phyloP scores from a whole-genome alignment of 2,888 invertebrate species.

The Sycophila texana region DNA sequence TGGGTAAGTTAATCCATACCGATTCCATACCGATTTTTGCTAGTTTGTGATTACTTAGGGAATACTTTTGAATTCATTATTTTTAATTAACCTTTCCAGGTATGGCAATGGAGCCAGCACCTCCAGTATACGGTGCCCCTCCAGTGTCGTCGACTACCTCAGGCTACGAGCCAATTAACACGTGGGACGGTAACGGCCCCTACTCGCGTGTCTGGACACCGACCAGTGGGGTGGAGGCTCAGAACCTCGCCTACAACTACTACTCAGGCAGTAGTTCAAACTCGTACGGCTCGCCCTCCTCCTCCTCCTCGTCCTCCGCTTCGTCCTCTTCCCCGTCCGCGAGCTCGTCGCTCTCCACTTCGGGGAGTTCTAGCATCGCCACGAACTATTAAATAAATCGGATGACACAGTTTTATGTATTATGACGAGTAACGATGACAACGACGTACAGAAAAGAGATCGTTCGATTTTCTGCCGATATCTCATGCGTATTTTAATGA shows the following conservation, averaged over 20 bases:
- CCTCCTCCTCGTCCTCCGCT: conserved; percentile 76
- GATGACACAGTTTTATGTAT: background rate
- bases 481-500: background rate
- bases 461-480: background rate
- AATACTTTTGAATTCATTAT: background rate
- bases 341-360: conserved; percentile 79
- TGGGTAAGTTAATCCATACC: conserved; percentile 62
- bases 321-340: conserved; percentile 80
- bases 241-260: conserved; percentile 75
- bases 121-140: conserved; percentile 82
- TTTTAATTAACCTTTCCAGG: conserved; percentile 72
- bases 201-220: conserved; percentile 87
- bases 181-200: conserved; percentile 86
- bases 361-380: conserved; percentile 65
- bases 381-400: conserved; percentile 43
- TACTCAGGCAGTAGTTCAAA: conserved; percentile 82
- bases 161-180: conserved; percentile 81
- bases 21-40: background rate
- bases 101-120: conserved; percentile 83
- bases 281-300: conserved; percentile 84
- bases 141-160: conserved; percentile 78
- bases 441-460: background rate
- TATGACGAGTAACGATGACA: background rate
- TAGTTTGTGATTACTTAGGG: background rate
- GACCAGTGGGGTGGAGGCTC: conserved; percentile 69